Conservation (phyloP, 2,113 vertebrate genomes). For the Tympanuchus pallidicinctus region DNA sequence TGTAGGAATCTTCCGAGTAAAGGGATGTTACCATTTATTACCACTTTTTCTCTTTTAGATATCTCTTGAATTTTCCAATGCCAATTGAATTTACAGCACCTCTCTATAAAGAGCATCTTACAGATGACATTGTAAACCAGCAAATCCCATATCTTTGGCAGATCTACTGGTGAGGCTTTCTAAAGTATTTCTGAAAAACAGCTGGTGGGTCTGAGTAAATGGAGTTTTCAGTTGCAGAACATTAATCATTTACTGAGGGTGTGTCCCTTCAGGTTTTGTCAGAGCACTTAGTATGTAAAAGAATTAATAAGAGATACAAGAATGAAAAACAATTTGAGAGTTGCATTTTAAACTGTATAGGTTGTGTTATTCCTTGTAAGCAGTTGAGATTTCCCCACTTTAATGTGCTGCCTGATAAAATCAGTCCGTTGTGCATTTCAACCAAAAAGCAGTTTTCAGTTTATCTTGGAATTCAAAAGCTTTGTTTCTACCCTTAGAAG, state of each 20-base stretch:
- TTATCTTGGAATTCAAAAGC: not conserved
- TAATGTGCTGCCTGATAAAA: not conserved
- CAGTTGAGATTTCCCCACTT: not conserved
- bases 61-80: constrained; percentile 87
- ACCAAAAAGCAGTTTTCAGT: not conserved
- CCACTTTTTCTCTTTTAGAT: constrained; percentile 73
- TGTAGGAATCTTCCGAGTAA: not conserved
- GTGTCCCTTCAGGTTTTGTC: not conserved
- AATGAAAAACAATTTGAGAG: not conserved
- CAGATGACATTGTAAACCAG: constrained; percentile 80
- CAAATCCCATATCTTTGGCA: constrained; percentile 92
- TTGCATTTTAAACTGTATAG: not conserved
- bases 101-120: constrained; percentile 81
- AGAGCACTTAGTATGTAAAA: not conserved
- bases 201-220: not conserved
- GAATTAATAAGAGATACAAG: not conserved
- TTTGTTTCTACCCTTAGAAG: not conserved
- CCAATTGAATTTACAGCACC: constrained; percentile 81
- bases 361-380: not conserved
- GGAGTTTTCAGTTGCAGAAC: not conserved
- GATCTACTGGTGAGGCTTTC: constrained; percentile 88
- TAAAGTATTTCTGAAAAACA: constrained; percentile 8
- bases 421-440: not conserved
- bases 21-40: not conserved
- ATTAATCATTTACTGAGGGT: not conserved